Percentiles rank a stretch among this genome's conserved stretches.
Evolutionary conservation across 2,888 invertebrate species (phyloP).

Genomic region (Diplazon laetatorius): DNA sequence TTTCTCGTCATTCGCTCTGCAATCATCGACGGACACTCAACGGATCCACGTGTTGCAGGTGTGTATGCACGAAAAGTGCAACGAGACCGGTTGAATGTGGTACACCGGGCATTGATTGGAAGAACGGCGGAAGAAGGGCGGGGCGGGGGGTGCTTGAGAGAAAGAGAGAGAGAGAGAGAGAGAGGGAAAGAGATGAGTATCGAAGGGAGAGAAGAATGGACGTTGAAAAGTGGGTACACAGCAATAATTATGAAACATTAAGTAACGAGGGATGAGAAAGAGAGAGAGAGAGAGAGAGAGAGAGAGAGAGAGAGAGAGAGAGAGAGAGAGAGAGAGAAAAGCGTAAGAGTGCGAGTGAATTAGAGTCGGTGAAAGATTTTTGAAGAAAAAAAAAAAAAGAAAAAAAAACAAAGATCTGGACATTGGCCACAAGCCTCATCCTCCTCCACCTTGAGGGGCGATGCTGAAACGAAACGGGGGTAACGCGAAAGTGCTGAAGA

Average conservation of each 20-base stretch:
- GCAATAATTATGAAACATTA: slow-evolving; percentile 81
- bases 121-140: slow-evolving; percentile 36
- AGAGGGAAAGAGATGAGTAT: too few relatives aligned
- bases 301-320: slow-evolving; percentile 59
- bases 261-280: slow-evolving; percentile 78
- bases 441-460: slow-evolving; percentile 32
- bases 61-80: background rate
- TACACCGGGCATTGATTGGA: slow-evolving; percentile 31
- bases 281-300: slow-evolving; percentile 71
- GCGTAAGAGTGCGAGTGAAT: slow-evolving; percentile 28
- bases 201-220: slow-evolving; percentile 63
- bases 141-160: slow-evolving; percentile 24
- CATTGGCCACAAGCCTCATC: slow-evolving; percentile 29
- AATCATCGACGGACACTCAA: slow-evolving; percentile 44
- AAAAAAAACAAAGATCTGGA: too few relatives aligned
- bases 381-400: too few relatives aligned
- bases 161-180: slow-evolving; percentile 45
- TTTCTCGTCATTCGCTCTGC: slow-evolving; percentile 33
- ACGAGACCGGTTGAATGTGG: slow-evolving; percentile 32
- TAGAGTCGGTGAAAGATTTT: slow-evolving; percentile 70
- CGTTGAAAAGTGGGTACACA: slow-evolving; percentile 73
- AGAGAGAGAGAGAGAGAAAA: slow-evolving; percentile 74
- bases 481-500: slow-evolving; percentile 64
- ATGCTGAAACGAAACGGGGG: slow-evolving; percentile 26
- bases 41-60: slow-evolving; percentile 27